Evolutionary conservation across 2,888 invertebrate species (phyloP).

Genomic region (Lampropteryx suffumata): DNA sequence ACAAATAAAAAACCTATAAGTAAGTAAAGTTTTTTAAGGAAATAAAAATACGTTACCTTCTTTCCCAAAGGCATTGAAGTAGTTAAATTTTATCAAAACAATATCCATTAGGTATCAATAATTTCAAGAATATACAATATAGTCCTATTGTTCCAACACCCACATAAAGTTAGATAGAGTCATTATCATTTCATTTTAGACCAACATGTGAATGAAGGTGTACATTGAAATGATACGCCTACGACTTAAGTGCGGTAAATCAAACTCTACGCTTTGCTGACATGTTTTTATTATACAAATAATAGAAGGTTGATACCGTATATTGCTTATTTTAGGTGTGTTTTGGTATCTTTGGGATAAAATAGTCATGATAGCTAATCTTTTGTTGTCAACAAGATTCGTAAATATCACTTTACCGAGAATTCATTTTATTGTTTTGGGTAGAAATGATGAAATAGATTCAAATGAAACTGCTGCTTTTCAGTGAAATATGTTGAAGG

Average conservation of each 20-base stretch:
- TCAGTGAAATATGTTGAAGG: too few relatives aligned
- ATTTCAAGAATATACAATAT: background rate
- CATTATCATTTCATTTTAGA: slow-evolving; percentile 36
- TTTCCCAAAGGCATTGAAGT: too few relatives aligned
- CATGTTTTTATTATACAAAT: slow-evolving; percentile 17
- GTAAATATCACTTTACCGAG: too few relatives aligned
- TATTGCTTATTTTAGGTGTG: background rate
- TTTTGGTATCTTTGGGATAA: slow-evolving; percentile 7
- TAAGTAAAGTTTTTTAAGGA: too few relatives aligned
- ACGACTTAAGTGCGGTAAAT: slow-evolving; percentile 15
- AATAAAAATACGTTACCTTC: too few relatives aligned
- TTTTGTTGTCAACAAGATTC: background rate
- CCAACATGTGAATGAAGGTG: slow-evolving; percentile 21
- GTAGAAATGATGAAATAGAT: too few relatives aligned
- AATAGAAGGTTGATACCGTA: slow-evolving; percentile 4
- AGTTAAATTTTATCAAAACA: too few relatives aligned
- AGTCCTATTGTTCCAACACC: slow-evolving; percentile 23
- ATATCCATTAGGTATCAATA: too few relatives aligned
- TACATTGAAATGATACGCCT: slow-evolving; percentile 25
- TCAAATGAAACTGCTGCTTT: too few relatives aligned
- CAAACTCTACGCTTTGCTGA: slow-evolving; percentile 9
- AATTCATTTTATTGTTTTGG: too few relatives aligned
- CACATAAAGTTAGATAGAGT: slow-evolving; percentile 31
- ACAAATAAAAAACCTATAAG: too few relatives aligned
- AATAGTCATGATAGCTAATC: slow-evolving; percentile 7